These are phyloP conservation scores for Delphinapterus leucas DNA, from an alignment of 2,113 vertebrate species.

Conservation along the genomic window DNA sequence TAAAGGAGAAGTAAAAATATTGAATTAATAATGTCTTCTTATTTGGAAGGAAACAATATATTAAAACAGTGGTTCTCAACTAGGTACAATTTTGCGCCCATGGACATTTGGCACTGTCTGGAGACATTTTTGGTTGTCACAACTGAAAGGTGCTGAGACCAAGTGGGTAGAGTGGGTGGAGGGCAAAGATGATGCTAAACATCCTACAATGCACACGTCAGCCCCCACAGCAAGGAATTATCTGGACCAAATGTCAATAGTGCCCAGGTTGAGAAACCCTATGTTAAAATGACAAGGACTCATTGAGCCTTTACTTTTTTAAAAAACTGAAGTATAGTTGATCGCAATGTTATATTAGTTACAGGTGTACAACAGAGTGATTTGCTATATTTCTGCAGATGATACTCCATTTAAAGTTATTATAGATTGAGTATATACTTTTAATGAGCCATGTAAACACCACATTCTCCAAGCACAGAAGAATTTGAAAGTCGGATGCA, in stretches of 20 bases:
- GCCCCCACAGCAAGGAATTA: neutral
- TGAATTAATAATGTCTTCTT: neutral
- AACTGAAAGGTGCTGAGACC: neutral
- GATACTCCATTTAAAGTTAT: neutral
- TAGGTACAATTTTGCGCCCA: neutral
- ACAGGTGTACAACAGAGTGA: too few species aligned
- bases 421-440: neutral
- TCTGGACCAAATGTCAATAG: neutral
- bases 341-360: neutral
- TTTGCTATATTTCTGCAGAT: too few species aligned
- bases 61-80: neutral
- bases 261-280: neutral
- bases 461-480: conserved; percentile 55
- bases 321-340: neutral
- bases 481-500: conserved; percentile 66
- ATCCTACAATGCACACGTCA: neutral
- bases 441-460: conserved; percentile 17
- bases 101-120: neutral
- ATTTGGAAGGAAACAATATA: neutral
- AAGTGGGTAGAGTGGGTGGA: neutral
- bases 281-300: neutral
- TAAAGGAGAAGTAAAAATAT: neutral
- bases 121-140: neutral
- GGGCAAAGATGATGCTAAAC: neutral
- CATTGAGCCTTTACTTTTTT: neutral